phyloP scores from a whole-genome alignment of 2,888 invertebrate species.

The Polyploca ridens region DNA sequence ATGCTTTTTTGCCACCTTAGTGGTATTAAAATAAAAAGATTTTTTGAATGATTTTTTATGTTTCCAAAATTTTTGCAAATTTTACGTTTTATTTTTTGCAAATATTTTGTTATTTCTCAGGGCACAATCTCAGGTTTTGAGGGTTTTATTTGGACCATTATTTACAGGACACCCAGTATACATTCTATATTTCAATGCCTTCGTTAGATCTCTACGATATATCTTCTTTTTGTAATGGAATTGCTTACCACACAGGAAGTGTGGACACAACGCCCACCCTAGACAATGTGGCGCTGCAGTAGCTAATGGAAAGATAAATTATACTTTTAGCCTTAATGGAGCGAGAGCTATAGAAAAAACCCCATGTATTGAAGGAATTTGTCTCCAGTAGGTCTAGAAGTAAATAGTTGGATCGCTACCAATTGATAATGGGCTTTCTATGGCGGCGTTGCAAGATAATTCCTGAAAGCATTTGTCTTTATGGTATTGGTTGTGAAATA shows the following conservation, averaged over 20 bases:
- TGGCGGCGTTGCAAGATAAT: not conserved
- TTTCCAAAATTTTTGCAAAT: too few relatives aligned
- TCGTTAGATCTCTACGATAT: not conserved
- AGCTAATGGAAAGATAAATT: not conserved
- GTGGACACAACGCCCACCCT: not conserved
- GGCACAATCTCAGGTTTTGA: too few relatives aligned
- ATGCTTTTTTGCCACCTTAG: too few relatives aligned
- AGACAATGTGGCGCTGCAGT: not conserved
- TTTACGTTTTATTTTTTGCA: too few relatives aligned
- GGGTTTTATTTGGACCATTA: too few relatives aligned
- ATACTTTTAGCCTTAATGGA: not conserved
- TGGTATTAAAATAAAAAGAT: too few relatives aligned
- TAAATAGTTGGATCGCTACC: not conserved
- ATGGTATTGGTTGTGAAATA: too few relatives aligned
- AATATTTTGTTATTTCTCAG: too few relatives aligned
- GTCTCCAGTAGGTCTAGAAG: not conserved
- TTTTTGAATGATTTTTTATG: too few relatives aligned
- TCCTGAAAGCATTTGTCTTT: not conserved
- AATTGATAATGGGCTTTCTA: not conserved
- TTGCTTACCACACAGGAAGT: constrained; percentile 3
- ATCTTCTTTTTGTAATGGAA: not conserved
- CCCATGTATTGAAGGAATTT: not conserved
- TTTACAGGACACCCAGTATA: too few relatives aligned
- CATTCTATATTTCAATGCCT: too few relatives aligned
- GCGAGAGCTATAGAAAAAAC: not conserved